Conservation (phyloP, 2,113 vertebrate genomes). For the Leucopsar rothschildi region DNA sequence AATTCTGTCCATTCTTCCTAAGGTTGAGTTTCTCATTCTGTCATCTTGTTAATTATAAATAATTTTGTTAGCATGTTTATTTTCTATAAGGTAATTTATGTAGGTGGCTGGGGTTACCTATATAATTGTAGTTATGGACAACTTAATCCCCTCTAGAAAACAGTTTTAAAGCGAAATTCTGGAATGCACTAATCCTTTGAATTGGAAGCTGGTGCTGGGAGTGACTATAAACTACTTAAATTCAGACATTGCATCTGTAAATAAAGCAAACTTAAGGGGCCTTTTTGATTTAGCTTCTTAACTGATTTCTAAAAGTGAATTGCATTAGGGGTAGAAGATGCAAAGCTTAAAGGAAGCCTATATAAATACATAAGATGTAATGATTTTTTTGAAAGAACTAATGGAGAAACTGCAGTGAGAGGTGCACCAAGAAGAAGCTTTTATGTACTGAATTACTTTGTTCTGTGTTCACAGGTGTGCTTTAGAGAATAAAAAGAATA, state of each 20-base stretch:
- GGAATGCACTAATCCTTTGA: constrained; percentile 60
- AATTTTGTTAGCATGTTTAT: neutral
- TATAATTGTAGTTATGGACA: neutral
- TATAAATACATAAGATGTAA: constrained; percentile 55
- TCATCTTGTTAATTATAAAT: neutral
- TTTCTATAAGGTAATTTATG: neutral
- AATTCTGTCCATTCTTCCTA: neutral
- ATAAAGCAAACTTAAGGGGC: constrained; percentile 48
- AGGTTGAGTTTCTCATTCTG: neutral
- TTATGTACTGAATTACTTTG: constrained; percentile 46
- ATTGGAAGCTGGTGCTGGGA: constrained; percentile 38
- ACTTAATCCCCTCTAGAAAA: constrained; percentile 22
- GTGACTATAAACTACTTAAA: constrained; percentile 66
- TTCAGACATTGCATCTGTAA: constrained; percentile 55
- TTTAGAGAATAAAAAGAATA: constrained; percentile 54
- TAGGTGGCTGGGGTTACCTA: neutral
- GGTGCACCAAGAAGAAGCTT: constrained; percentile 23
- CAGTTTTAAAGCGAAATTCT: constrained; percentile 20
- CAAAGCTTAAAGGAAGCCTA: constrained; percentile 31
- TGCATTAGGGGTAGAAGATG: constrained; percentile 47
- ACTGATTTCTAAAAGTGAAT: constrained; percentile 53
- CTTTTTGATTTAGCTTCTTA: constrained; percentile 51
- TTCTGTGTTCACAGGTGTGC: constrained; percentile 47
- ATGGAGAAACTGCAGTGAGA: constrained; percentile 38
- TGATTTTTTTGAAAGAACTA: constrained; percentile 35